A percentile compares a stretch with the other conserved stretches of the same genome.
These are phyloP conservation scores for Fringilla coelebs DNA, from an alignment of 2,797 vertebrate genomes.

Conservation along the genomic window DNA sequence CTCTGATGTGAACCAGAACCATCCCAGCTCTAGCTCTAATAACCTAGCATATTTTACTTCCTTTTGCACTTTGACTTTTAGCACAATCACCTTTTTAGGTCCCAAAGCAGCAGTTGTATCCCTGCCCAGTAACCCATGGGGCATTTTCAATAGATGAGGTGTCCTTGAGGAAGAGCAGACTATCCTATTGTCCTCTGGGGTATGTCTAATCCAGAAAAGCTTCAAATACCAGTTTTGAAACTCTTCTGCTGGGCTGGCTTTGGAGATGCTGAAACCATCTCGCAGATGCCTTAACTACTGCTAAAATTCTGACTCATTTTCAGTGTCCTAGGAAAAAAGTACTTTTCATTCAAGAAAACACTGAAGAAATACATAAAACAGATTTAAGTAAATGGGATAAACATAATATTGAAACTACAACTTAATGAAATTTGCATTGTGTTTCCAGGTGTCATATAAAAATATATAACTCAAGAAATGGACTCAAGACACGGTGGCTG, in stretches of 20 bases:
- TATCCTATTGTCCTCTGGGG: not conserved
- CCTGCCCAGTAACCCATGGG: not conserved
- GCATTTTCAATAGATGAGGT: not conserved
- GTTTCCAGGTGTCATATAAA: not conserved
- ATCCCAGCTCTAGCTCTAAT: slow-evolving; percentile 11
- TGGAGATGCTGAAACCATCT: not conserved
- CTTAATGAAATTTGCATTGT: not conserved
- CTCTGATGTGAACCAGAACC: slow-evolving; percentile 58
- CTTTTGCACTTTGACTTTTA: slow-evolving; percentile 20
- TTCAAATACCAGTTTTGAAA: not conserved
- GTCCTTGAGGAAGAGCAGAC: not conserved
- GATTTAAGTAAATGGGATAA: not conserved
- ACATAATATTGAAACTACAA: not conserved
- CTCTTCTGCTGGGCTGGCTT: not conserved
- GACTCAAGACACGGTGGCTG: not conserved
- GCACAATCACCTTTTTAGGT: slow-evolving; percentile 13
- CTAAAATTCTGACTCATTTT: not conserved
- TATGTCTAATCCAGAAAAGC: not conserved
- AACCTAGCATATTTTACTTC: slow-evolving; percentile 1
- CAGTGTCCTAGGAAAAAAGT: not conserved
- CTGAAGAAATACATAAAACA: not conserved
- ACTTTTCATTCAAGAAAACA: not conserved
- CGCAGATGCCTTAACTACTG: not conserved
- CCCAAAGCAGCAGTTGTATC: not conserved
- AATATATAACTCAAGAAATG: not conserved